Percentiles rank a stretch among this genome's conserved stretches.
Evolutionary conservation across 1,140 invertebrate genomes (phyloP).

Genomic region (Ganaspis sp.): DNA sequence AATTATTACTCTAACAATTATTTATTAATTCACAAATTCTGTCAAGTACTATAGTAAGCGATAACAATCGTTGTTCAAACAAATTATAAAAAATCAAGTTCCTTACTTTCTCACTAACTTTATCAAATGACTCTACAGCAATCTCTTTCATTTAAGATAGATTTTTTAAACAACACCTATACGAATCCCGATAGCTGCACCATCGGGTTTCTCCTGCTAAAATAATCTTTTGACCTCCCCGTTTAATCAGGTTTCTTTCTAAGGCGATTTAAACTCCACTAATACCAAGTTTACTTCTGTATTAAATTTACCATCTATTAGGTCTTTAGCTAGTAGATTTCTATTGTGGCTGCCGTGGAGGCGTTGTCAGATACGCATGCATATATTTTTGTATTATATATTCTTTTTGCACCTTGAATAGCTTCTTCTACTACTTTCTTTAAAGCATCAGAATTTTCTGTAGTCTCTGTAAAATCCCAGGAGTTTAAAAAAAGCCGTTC

Average conservation of each 20-base stretch:
- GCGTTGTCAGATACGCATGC: neutral
- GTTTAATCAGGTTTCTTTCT: neutral
- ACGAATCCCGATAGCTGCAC: neutral
- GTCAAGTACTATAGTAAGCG: neutral
- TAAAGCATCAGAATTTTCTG: neutral
- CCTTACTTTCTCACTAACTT: no score
- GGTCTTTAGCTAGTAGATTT: neutral
- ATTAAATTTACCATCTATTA: neutral
- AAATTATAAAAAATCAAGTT: neutral
- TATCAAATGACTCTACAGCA: no score
- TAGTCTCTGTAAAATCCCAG: neutral
- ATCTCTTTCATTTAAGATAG: no score
- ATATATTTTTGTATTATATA: neutral
- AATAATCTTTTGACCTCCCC: neutral
- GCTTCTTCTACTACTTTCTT: neutral
- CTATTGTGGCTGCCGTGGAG: neutral
- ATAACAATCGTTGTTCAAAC: neutral
- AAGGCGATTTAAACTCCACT: neutral
- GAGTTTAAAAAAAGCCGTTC: neutral
- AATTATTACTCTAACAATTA: neutral
- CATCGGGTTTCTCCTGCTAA: neutral
- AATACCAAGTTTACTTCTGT: neutral
- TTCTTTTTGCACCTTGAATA: neutral
- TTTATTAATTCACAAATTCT: neutral
- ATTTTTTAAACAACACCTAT: neutral